Evolutionary conservation across 2,797 vertebrate species (phyloP).

Genomic region (Sebastes ruberrimus): DNA sequence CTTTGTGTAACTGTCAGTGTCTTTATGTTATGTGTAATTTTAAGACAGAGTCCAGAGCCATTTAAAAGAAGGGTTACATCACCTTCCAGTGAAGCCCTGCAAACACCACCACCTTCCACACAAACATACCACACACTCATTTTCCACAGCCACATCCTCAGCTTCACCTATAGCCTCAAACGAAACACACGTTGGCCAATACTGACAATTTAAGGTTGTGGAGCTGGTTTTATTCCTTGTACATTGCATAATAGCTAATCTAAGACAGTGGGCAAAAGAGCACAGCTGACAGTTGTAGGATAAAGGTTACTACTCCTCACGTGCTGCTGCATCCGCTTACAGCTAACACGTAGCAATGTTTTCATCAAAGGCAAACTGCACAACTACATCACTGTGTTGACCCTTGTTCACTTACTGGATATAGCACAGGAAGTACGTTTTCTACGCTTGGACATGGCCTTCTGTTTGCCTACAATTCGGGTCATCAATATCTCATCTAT

Average conservation of each 20-base stretch:
- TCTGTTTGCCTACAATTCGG: slow-evolving; percentile 12
- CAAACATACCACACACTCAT: slow-evolving; percentile 22
- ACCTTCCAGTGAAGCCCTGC: slow-evolving; percentile 8
- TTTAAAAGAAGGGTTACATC: slow-evolving; percentile 17
- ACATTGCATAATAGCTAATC: background rate
- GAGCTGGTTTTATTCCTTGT: background rate
- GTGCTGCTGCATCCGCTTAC: background rate
- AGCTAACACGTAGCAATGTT: slow-evolving; percentile 3
- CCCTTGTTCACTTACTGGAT: slow-evolving; percentile 9
- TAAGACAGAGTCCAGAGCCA: slow-evolving; percentile 59
- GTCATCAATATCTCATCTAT: slow-evolving; percentile 31
- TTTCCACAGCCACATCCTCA: slow-evolving; percentile 13
- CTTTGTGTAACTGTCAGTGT: slow-evolving; percentile 44
- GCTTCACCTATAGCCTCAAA: background rate
- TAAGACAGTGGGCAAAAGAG: slow-evolving; percentile 30
- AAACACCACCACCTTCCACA: slow-evolving; percentile 10
- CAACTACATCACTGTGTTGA: background rate
- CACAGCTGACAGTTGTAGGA: slow-evolving; percentile 7
- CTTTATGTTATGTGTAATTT: slow-evolving; percentile 47
- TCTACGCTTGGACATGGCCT: slow-evolving; percentile 1
- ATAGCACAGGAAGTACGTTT: slow-evolving; percentile 26
- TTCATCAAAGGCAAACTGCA: slow-evolving; percentile 5
- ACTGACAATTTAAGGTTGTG: background rate
- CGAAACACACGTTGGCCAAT: background rate
- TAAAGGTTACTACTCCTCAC: slow-evolving; percentile 17